Percentiles rank a stretch among this genome's conserved stretches.
Conservation (phyloP, 1,140 invertebrate species). For the Drosophila burlai region DNA sequence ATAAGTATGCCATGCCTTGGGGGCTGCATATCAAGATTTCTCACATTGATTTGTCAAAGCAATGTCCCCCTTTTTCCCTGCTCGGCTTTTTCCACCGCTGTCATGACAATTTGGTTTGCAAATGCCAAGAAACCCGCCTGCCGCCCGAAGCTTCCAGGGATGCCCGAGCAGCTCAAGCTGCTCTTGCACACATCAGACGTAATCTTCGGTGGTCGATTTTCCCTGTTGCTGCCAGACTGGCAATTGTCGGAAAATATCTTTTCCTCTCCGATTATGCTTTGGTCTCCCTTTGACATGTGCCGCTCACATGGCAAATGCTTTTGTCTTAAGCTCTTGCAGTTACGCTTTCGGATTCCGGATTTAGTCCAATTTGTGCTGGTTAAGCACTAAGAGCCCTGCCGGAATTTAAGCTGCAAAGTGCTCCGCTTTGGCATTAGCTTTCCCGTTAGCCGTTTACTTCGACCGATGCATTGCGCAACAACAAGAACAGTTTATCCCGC, state of each 20-base stretch:
- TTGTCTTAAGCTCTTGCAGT: conserved; percentile 51
- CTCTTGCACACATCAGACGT: conserved; percentile 27
- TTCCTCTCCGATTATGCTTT: conserved; percentile 45
- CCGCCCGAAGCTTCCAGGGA: not conserved
- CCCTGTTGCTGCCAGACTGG: conserved; percentile 34
- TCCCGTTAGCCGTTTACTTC: conserved; percentile 10
- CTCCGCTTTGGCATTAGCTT: conserved; percentile 30
- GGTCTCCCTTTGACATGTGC: conserved; percentile 39
- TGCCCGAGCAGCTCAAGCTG: not conserved
- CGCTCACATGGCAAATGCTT: conserved; percentile 48
- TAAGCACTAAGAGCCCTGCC: conserved; percentile 30
- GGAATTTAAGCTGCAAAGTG: conserved; percentile 46
- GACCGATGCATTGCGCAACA: conserved; percentile 10
- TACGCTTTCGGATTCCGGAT: conserved; percentile 49
- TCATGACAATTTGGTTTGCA: conserved; percentile 73
- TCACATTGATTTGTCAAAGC: conserved; percentile 82
- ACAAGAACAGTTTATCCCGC: not conserved
- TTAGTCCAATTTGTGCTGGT: conserved; percentile 50
- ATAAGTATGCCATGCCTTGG: conserved; percentile 40
- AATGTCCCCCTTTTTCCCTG: conserved; percentile 25
- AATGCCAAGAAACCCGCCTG: conserved; percentile 43
- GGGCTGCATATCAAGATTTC: conserved; percentile 74
- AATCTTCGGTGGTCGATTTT: conserved; percentile 54
- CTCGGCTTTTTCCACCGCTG: conserved; percentile 29
- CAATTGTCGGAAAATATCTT: conserved; percentile 54